Conservation (phyloP, 2,888 invertebrate genomes). For the Limenitis camilla region DNA sequence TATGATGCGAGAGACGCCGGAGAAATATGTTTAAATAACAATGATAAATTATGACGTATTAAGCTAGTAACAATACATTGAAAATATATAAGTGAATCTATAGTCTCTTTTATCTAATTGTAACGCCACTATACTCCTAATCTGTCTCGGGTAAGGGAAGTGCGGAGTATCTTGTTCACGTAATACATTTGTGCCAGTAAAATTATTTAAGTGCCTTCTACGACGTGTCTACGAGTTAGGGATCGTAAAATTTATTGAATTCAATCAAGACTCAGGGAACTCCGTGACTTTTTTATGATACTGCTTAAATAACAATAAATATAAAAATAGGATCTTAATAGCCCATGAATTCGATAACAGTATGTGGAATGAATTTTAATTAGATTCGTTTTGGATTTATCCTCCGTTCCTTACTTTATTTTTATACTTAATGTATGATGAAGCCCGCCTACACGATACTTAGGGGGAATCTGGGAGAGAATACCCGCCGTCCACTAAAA, state of each 20-base stretch:
- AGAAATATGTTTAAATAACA: too few species aligned
- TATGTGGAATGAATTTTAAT: neutral
- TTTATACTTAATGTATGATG: neutral
- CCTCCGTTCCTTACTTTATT: neutral
- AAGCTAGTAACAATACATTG: neutral
- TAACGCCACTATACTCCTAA: neutral
- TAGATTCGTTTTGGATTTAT: neutral
- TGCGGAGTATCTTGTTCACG: conserved; percentile 13
- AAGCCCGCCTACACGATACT: too few species aligned
- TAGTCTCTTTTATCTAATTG: neutral
- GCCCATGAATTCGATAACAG: neutral
- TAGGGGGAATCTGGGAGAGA: too few species aligned
- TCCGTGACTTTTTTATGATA: conserved; percentile 18
- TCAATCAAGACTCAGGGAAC: conserved; percentile 25
- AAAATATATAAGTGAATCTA: too few species aligned
- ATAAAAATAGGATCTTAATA: neutral
- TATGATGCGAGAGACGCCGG: too few species aligned
- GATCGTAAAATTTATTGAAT: conserved; percentile 27
- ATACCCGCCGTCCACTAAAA: too few species aligned
- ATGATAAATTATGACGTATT: neutral
- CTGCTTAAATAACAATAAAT: conserved; percentile 9
- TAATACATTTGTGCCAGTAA: conserved; percentile 17
- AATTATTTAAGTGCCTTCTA: conserved; percentile 24
- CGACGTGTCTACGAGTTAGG: conserved; percentile 25
- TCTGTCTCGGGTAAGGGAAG: neutral